Base-by-base conservation (phyloP, 2,113 vertebrate genomes). In the Anolis carolinensis region DNA sequence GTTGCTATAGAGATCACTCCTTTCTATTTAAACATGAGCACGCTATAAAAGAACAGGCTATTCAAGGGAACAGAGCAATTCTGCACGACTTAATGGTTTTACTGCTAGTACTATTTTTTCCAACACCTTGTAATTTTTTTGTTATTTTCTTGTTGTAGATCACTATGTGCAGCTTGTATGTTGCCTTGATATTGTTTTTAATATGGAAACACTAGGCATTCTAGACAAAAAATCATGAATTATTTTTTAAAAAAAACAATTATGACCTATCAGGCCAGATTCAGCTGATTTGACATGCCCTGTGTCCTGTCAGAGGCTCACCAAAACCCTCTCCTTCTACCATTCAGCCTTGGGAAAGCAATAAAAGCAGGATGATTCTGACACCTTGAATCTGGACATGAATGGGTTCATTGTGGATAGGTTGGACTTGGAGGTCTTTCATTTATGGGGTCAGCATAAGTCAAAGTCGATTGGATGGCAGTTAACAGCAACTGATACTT, bases 1-100 rank as follows among this genome's bases (percentile, higher is more conserved):
- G 95, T 96, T 97, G 95, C 96, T 94, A 96, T 97, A 96, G 96
- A 86, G 92, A 96, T 89, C 92, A 81, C 55, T 94, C 93, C 90
- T 92, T 93, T 96, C 93, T 96, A 94, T 94, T 96, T 95, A 96
- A 97, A 96, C 96, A 95, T 85, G 94, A 93, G 89, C 95, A 95
- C 92, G 92, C 92, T 91, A 92, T 96, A 95, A 95, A 94, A 93
- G 94, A 91, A 94, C 88, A 94, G 94, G 95, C 92, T 92, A 94
- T 95, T 90, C 91, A 91, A 68, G 74, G 39, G 55, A 52, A 21
- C 13, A 13, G 32, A n/a, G 23, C 6, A 52, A 13, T 11, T 34
- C 68, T 79, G 52, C 48, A 52, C 32, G 62, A 74, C 36, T 65
- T 34, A 34, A 50, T 10, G 39, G 20, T 44, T 48, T 84, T 50